Percentiles rank a stretch among this genome's conserved stretches.
phyloP scores from a whole-genome alignment of 1,140 invertebrate species.

The Listronotus bonariensis region DNA sequence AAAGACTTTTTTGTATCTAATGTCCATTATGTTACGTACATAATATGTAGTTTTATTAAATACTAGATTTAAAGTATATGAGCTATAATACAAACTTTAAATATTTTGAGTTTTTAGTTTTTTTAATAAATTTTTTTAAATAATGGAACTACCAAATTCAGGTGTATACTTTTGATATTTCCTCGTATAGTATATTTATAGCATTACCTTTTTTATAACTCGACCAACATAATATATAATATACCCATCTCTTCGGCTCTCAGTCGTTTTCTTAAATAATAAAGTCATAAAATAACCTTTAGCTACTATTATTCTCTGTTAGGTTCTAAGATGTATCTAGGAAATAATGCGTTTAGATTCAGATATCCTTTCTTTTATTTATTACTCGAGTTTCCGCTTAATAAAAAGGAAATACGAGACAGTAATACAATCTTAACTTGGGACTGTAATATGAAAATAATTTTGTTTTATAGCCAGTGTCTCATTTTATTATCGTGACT shows the following conservation, averaged over 20 bases:
- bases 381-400: constrained; percentile 6
- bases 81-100: no score
- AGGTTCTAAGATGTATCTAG: not conserved
- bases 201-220: no score
- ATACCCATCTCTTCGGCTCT: not conserved
- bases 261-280: not conserved
- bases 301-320: not conserved
- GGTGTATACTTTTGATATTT: no score
- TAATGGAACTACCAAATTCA: no score
- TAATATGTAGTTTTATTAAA: no score
- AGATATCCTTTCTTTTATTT: constrained; percentile 2
- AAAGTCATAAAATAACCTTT: constrained; percentile 1
- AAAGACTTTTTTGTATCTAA: no score
- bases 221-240: no score
- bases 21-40: no score
- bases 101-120: no score
- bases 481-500: constrained; percentile 26
- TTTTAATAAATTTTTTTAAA: no score
- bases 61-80: no score
- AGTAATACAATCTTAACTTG: constrained; percentile 14
- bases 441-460: constrained; percentile 19
- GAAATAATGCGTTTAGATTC: not conserved
- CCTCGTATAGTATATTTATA: no score
- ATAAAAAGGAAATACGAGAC: constrained; percentile 17
- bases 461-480: constrained; percentile 26